Conservation (phyloP, 2,797 vertebrate species). For the Bradypus variegatus region DNA sequence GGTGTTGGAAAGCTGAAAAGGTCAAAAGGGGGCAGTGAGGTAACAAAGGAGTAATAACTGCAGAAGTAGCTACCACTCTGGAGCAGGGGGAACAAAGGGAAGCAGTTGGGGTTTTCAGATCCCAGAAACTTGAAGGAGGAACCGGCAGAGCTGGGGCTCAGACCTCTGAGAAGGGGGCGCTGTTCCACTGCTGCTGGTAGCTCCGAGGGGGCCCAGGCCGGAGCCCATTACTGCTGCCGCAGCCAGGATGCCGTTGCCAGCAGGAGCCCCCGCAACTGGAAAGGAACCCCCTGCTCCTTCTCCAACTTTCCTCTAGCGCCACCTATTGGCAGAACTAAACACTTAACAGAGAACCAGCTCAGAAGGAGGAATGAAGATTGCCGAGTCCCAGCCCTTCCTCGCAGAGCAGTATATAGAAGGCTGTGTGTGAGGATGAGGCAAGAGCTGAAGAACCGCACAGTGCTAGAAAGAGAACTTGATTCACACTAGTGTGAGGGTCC, state of each 20-base stretch:
- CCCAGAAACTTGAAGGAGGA: not conserved
- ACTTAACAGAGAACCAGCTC: not conserved
- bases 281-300: not conserved
- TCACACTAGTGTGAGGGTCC: not conserved
- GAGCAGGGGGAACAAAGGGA: not conserved
- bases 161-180: not conserved
- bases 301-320: not conserved
- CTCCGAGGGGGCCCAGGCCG: not conserved
- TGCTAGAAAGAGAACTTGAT: not conserved
- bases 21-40: not conserved
- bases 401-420: not conserved
- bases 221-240: accelerated
- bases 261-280: not conserved
- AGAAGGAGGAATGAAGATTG: not conserved
- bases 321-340: not conserved
- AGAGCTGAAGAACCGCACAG: not conserved
- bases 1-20: not conserved
- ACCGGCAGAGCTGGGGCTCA: not conserved
- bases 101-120: not conserved
- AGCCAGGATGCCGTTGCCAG: not conserved
- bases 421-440: not conserved
- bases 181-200: not conserved
- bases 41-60: not conserved
- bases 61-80: not conserved
- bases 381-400: not conserved